Evolutionary conservation across 2,888 invertebrate species (phyloP), one percentile per base, ranked within the genome.

Genomic region (Uloborus plumipes): DNA sequence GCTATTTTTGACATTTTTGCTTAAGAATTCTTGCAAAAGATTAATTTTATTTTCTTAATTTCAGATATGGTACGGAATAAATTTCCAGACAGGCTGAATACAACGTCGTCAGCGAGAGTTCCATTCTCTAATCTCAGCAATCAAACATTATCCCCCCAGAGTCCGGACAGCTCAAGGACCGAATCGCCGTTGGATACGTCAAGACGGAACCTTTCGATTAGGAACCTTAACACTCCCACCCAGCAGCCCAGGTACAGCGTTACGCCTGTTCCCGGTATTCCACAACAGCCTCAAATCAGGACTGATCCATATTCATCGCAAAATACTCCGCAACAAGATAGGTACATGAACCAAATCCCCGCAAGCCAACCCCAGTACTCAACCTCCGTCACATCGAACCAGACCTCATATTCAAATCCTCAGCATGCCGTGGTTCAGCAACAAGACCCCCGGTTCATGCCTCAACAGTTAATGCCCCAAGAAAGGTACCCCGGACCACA

Each of bases 101-200:
- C 76, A 16, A 59, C 50, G 20, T 39, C 66, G 13, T 39, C 74
- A 20, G 20, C 81, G 22, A 72, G 82, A 51, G 47, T 76, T 22
- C 82, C 82, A 22, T 82, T 82, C 31, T 49, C 82, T 15, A 82
- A 82, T 58, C 65, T 82, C 71, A 82, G 82, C 50, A 82, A 82
- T 62, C 82, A 82, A 47, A 72, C 72, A 15, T 61, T 75, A 2
- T 71, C 69, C 4, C 66, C 72, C 9, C 66, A 82, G 18, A 64
- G 72, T 15, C 82, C 75, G 18, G 70, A 74, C 39, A 66, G 72
- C 18, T 62, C 58, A 22, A 50, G 76, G 20, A 82, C 76, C 7
- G 76, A 82, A 14, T 76, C 76, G 11, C 53, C 76, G 2, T 16
- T 82, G 39, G 82, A 71, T n/a, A 15, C 62, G 14, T 62, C 73